Base-by-base conservation (phyloP, 37 sponge, comb jelly and placozoan species). In the Crambe crambe region DNA sequence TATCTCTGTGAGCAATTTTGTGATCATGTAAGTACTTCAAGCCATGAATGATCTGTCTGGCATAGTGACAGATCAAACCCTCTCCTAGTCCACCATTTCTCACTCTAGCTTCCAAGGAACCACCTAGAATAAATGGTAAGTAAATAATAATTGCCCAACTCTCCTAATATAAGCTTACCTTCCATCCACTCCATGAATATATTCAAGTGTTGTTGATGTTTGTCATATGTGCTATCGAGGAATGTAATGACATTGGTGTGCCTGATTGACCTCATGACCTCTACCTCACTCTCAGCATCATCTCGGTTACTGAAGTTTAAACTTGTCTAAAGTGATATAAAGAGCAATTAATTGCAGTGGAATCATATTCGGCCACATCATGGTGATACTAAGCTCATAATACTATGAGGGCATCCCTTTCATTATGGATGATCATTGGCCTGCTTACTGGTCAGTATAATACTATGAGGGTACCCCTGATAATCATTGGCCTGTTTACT, bases 181-280 rank as follows among this genome's bases (percentile, higher is more conserved):
- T 30, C 32, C 66, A 65, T 65, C 10, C 15, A 65, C 66, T 65
- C 35, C 66, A 65, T 65, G 66, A 65, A 20, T 26, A 65, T 65
- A 34, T 30, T 65, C 17, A 65, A 34, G 66, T 30, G 31, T 18
- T 26, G 26, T 2, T 12, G 26, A 20, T 6, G 27, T 30, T 65
- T 30, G 10, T 30, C 27, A 31, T 2, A 26, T 47, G 51, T 47
- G 51, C 10, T 12, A 29, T 2, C 3, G 31, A 34, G 27, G 10
- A 65, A 65, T 34, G 25, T 29, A 34, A 65, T 30, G 35, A 65
- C 30, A 30, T 65, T 65, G 5, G 31, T 17, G 30, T 65, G 66
- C 1, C 35, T 2, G 66, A 65, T 29, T 3, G 31, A 31, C 35
- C 10, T 29, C 66, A 65, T 65, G 17, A 65, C 35, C 2, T 29